Base-by-base conservation (phyloP, 1,140 invertebrate species). In the Asbolus verrucosus region DNA sequence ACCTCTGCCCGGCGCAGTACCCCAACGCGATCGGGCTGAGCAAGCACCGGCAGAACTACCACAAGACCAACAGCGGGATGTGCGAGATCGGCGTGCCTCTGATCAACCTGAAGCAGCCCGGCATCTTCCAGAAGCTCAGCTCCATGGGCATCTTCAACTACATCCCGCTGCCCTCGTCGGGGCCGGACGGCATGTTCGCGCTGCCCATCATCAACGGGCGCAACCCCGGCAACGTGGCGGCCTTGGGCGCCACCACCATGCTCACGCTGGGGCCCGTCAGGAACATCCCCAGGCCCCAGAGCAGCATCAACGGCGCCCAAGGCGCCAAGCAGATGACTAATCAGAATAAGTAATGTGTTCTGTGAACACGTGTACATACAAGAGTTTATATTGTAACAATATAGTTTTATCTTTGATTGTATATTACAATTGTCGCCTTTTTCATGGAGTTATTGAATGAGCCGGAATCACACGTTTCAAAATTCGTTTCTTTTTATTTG, bases 181-280 rank as follows among this genome's bases (percentile, higher is more conserved):
- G 65, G 84, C 85, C 63, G 84, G 86, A 86, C 33, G 88, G 90
- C 6, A 87, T 86, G 33, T 91, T 90, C 69, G 90, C 88, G 9
- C 82, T 92, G 39, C 91, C 91, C 0, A 88, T 92, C n/a, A 85
- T 92, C 43, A 89, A 87, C 8, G 85, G 88, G 11, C 88, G 87
- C 63, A 90, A 89, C 75, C 85, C 88, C 2, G 83, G 85, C 66
- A 87, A 87, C 78, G 81, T 90, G 65, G 84, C 85, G 50, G 86
- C 86, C n/a, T 79, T 91, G 8, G 89, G 89, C 61, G 87, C 87
- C 21, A 87, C 87, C 60, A 88, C 87, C 11, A 84, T 91, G 59
- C 80, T 92, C 39, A 89, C 88, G 77, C 81, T 92, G 65, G 90
- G 90, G 1, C 89, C 90, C 3, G 81, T 91, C 2, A 59, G 77